Evolutionary conservation across 92 coral and sea anemone species (phyloP).

Genomic region (Porites cylindrica): DNA sequence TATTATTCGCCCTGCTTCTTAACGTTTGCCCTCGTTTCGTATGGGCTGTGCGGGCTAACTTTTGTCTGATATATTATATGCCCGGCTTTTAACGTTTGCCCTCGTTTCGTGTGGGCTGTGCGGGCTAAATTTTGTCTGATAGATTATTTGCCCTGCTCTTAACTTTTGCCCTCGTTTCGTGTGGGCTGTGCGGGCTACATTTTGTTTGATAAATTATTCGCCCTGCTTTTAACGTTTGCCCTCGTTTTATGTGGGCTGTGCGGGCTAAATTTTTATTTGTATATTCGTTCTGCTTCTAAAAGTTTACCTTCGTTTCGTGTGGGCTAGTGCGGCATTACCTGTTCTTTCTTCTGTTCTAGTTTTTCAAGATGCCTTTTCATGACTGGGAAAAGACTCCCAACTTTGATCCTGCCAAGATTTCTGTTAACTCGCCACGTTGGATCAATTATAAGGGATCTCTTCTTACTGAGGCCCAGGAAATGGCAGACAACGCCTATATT

Average conservation of each 20-base stretch:
- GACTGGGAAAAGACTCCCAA: conserved; percentile 51
- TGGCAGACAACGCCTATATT: conserved; percentile 43
- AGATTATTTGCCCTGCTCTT: no score
- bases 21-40: no score
- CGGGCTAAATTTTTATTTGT: neutral
- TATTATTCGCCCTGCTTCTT: no score
- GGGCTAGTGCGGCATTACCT: neutral
- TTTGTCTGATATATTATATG: no score
- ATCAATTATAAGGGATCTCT: conserved; percentile 13
- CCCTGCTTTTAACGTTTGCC: conserved; percentile 9
- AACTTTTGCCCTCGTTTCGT: no score
- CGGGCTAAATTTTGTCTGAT: no score
- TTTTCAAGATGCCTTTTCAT: conserved; percentile 13
- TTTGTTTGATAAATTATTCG: no score
- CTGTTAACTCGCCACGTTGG: conserved; percentile 31
- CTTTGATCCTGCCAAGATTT: conserved; percentile 31
- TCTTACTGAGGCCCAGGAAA: conserved; percentile 34
- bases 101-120: conserved; percentile 4
- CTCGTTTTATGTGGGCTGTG: neutral
- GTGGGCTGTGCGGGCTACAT: no score
- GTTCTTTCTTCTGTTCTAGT: conserved; percentile 14
- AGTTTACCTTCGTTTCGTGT: neutral
- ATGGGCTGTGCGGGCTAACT: no score
- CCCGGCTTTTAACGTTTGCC: neutral
- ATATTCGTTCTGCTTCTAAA: neutral